Evolutionary conservation across 2,797 vertebrate species (phyloP).

Genomic region (Morelia viridis): DNA sequence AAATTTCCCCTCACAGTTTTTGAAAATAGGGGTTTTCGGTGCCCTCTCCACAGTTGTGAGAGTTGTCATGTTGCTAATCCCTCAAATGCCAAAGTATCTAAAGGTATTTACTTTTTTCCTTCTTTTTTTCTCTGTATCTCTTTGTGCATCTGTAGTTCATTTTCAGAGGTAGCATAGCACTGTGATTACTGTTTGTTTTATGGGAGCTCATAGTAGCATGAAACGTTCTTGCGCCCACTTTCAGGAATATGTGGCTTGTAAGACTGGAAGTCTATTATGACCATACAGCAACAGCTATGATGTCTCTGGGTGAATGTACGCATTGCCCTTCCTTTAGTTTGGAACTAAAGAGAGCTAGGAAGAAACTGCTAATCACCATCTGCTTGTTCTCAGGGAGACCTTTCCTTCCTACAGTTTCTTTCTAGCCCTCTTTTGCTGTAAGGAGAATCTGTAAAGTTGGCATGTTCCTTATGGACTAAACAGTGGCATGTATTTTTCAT

Average conservation of each 20-base stretch:
- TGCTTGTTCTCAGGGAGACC: too few relatives aligned
- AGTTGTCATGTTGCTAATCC: constrained; percentile 88
- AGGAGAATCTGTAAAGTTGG: too few relatives aligned
- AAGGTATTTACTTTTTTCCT: constrained; percentile 78
- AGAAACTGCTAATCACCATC: too few relatives aligned
- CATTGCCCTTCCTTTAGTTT: too few relatives aligned
- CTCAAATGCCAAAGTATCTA: constrained; percentile 82
- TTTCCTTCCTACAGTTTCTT: too few relatives aligned
- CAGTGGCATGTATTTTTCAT: too few relatives aligned
- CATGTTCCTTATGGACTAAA: too few relatives aligned
- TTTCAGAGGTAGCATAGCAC: background rate
- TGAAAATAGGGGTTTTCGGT: constrained; percentile 93
- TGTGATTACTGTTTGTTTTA: background rate
- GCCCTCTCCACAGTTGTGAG: constrained; percentile 93
- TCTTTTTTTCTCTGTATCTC: background rate
- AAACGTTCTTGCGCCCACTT: background rate
- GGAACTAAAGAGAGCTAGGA: too few relatives aligned
- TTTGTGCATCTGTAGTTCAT: accelerated
- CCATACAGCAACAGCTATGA: background rate
- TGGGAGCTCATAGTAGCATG: background rate
- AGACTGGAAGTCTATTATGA: background rate
- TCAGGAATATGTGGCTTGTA: background rate
- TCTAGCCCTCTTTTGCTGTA: too few relatives aligned
- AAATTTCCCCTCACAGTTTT: constrained; percentile 86
- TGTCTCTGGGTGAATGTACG: too few relatives aligned